These are phyloP conservation scores for Python bivittatus DNA, from an alignment of 2,113 vertebrate genomes.

Conservation along the genomic window DNA sequence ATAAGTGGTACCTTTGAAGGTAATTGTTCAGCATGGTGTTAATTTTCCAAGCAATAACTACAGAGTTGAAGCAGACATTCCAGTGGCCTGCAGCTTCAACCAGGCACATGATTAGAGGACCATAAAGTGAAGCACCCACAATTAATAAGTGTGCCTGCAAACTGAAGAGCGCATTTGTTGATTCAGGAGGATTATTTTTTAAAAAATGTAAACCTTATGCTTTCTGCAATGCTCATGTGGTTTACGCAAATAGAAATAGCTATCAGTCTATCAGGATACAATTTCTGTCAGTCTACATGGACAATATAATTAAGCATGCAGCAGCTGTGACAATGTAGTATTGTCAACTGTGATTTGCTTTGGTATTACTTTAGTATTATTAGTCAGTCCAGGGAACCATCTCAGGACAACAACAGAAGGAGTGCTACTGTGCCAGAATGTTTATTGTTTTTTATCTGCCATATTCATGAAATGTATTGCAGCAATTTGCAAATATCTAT, in stretches of 20 bases:
- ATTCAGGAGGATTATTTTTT: constrained; percentile 21
- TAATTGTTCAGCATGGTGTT: constrained; percentile 24
- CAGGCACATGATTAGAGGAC: constrained; percentile 39
- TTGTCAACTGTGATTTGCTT: neutral
- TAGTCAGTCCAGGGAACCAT: neutral
- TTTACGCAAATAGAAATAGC: constrained; percentile 50
- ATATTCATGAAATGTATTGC: neutral
- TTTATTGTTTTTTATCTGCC: neutral
- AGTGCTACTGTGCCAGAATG: constrained; percentile 9
- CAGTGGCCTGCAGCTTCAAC: constrained; percentile 27
- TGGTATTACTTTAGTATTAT: no score
- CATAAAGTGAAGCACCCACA: constrained; percentile 31
- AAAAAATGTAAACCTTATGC: constrained; percentile 26
- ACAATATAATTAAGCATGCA: constrained; percentile 56
- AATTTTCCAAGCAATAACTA: constrained; percentile 27
- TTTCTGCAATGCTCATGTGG: constrained; percentile 10
- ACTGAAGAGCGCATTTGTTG: constrained; percentile 13
- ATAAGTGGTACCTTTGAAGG: constrained; percentile 18
- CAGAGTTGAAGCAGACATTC: constrained; percentile 22
- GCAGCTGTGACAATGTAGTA: neutral
- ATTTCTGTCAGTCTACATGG: constrained; percentile 44
- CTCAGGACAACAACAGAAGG: neutral
- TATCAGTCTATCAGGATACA: constrained; percentile 45
- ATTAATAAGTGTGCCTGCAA: constrained; percentile 31
- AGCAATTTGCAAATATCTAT: neutral